These are phyloP conservation scores for Gavia stellata DNA, from an alignment of 2,113 vertebrate species.

Conservation along the genomic window DNA sequence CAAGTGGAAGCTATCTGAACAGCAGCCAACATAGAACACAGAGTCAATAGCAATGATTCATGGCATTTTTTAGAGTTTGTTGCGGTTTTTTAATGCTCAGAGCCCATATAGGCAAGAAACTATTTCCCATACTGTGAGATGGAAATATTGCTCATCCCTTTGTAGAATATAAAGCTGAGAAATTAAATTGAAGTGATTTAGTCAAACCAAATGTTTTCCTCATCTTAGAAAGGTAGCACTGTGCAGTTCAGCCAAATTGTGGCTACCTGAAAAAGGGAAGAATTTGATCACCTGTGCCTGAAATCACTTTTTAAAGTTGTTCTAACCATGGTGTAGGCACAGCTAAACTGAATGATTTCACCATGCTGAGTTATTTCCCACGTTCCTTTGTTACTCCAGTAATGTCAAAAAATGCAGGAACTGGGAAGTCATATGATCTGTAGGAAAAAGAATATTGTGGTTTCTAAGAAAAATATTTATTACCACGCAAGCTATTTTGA, in stretches of 20 bases:
- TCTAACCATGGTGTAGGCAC: not conserved
- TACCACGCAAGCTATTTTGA: slow-evolving; percentile 28
- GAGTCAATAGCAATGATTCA: not conserved
- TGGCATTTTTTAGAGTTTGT: not conserved
- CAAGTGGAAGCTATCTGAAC: not conserved
- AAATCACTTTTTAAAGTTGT: not conserved
- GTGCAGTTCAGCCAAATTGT: not conserved
- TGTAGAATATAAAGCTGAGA: not conserved
- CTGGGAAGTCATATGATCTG: not conserved
- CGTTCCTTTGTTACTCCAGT: not conserved
- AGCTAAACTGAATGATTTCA: not conserved
- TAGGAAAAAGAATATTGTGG: slow-evolving; percentile 22
- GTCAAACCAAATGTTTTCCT: not conserved
- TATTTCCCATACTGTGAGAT: not conserved
- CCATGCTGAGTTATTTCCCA: not conserved
- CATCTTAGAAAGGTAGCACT: not conserved
- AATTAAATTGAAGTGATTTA: not conserved
- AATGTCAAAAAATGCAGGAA: slow-evolving; percentile 15
- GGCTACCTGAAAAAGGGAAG: not conserved
- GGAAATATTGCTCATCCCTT: not conserved
- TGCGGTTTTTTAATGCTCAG: not conserved
- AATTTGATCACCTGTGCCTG: not conserved
- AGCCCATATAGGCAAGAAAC: not conserved
- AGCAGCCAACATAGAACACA: not conserved
- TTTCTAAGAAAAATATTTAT: slow-evolving; percentile 56